Evolutionary conservation across 2,888 invertebrate species (phyloP), one percentile per base, ranked within the genome.

Genomic region (Oscheius onirici): DNA sequence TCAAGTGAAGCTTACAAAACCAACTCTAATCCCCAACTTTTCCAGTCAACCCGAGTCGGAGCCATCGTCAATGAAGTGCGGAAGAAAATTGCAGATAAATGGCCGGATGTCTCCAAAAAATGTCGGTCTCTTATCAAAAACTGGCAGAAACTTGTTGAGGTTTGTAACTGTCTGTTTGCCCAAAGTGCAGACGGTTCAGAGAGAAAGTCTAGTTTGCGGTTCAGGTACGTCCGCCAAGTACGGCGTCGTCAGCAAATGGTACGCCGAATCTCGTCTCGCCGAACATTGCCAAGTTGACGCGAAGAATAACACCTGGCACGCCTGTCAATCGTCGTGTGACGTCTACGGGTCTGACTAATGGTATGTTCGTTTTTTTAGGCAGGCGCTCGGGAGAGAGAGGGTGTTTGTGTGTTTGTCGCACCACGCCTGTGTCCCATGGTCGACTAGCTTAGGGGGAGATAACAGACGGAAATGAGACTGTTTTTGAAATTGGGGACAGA

Each of bases 221-320:
- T 44, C 61, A 63, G 63, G 63, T 63, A n/a, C 46, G 66, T 1
- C 52, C 66, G 44, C 78, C 79, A 20, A 81, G 80, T 55, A 72
- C 72, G n/a, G 69, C 79, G 2, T 77, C 79, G 20, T 85, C 85
- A 24, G 73, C 78, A 15, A 82, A 82, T 65, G 83, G 79, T 5
- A 86, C 86, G 17, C 86, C 86, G 22, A 77, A 76, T 52, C 72
- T 85, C 55, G 71, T 81, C 8, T 84, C 85, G n/a, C 85, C 85
- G 10, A 80, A 81, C 28, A 63, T 83, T 8, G 78, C 77, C n/a
- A 74, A 61, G 60, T 65, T 80, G 24, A 60, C 68, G 66, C 72
- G 81, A 34, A 79, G 79, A 26, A 73, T 84, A 15, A 86, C 86
- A 1, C 86, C 86, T n/a, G 77, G 78, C 20, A 83, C 83, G 10